Evolutionary conservation across 2,888 invertebrate species (phyloP).

Genomic region (Nemotelus nigrinus): DNA sequence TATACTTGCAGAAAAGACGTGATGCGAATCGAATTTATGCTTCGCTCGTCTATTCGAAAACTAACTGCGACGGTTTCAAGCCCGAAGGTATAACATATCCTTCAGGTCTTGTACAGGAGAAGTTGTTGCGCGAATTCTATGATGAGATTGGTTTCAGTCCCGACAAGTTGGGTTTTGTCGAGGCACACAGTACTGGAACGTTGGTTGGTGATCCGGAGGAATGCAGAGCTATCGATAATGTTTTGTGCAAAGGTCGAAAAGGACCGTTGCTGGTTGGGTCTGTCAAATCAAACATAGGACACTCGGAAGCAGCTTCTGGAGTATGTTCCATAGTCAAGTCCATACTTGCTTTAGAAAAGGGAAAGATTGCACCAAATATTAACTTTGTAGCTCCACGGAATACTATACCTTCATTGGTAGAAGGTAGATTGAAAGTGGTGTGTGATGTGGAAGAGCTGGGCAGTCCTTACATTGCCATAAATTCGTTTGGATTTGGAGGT

Average conservation of each 20-base stretch:
- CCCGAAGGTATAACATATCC: slow-evolving; percentile 77
- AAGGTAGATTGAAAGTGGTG: slow-evolving; percentile 77
- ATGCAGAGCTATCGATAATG: slow-evolving; percentile 80
- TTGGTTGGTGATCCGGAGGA: slow-evolving; percentile 93
- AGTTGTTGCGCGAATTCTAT: slow-evolving; percentile 73
- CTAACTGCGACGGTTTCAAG: slow-evolving; percentile 82
- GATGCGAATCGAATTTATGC: slow-evolving; percentile 76
- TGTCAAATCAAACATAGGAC: slow-evolving; percentile 94
- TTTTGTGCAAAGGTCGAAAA: slow-evolving; percentile 79
- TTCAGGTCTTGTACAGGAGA: slow-evolving; percentile 72
- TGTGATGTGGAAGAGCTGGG: slow-evolving; percentile 76
- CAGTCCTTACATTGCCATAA: slow-evolving; percentile 82
- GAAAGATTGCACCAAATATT: slow-evolving; percentile 85
- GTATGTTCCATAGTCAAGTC: slow-evolving; percentile 85
- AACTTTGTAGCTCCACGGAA: slow-evolving; percentile 75
- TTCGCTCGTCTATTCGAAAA: slow-evolving; percentile 79
- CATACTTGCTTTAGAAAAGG: slow-evolving; percentile 82
- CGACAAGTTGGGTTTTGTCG: slow-evolving; percentile 77
- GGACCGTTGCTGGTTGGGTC: slow-evolving; percentile 86
- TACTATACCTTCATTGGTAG: slow-evolving; percentile 70
- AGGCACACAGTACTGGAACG: slow-evolving; percentile 88
- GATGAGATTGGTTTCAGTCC: slow-evolving; percentile 78
- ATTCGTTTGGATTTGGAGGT: slow-evolving; percentile 95
- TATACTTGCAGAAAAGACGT: slow-evolving; percentile 77
- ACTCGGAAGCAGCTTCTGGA: slow-evolving; percentile 88